Percentiles rank a stretch among this genome's conserved stretches.
phyloP scores from a whole-genome alignment of 2,797 vertebrate genomes.

The Ctenochaetus hawaiiensis region DNA sequence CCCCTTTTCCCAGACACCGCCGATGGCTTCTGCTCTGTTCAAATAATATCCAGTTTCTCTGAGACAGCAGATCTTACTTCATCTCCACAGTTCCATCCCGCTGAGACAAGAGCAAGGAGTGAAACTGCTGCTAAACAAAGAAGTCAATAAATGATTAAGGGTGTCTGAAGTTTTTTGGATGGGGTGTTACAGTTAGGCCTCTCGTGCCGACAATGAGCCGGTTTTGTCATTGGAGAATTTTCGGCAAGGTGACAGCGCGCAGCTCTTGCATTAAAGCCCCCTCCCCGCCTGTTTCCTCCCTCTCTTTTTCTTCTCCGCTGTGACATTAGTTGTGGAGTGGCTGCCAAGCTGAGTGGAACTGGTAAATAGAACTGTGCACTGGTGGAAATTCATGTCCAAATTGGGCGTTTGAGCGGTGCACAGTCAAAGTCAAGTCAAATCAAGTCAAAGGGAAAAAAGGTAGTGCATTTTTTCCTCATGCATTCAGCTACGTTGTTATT shows the following conservation, averaged over 20 bases:
- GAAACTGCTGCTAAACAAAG: slow-evolving; percentile 52
- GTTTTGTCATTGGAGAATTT: slow-evolving; percentile 46
- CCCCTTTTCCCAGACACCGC: slow-evolving; percentile 54
- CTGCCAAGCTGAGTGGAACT: slow-evolving; percentile 46
- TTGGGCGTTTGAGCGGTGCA: slow-evolving; percentile 26
- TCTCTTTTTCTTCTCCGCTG: slow-evolving; percentile 26
- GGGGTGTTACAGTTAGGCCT: slow-evolving; percentile 35
- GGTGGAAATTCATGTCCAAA: slow-evolving; percentile 51
- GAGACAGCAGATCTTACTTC: slow-evolving; percentile 59
- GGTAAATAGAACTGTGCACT: slow-evolving; percentile 43
- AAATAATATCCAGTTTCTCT: slow-evolving; percentile 68
- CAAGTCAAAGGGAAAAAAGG: neutral
- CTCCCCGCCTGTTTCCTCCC: slow-evolving; percentile 11
- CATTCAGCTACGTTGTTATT: neutral
- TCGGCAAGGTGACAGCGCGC: slow-evolving; percentile 39
- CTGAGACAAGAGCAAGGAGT: slow-evolving; percentile 39
- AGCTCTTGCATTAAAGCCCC: slow-evolving; percentile 39
- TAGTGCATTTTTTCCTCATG: neutral
- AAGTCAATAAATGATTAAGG: slow-evolving; percentile 57
- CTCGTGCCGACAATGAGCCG: slow-evolving; percentile 5
- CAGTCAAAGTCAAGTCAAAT: slow-evolving; percentile 16
- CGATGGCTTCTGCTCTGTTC: slow-evolving; percentile 52
- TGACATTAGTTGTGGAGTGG: slow-evolving; percentile 43
- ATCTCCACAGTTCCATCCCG: slow-evolving; percentile 42
- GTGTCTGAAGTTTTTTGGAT: slow-evolving; percentile 40